A percentile compares a stretch with the other conserved stretches of the same genome.
Evolutionary conservation across 2,113 vertebrate genomes (phyloP).

Genomic region (Triplophysa rosa): DNA sequence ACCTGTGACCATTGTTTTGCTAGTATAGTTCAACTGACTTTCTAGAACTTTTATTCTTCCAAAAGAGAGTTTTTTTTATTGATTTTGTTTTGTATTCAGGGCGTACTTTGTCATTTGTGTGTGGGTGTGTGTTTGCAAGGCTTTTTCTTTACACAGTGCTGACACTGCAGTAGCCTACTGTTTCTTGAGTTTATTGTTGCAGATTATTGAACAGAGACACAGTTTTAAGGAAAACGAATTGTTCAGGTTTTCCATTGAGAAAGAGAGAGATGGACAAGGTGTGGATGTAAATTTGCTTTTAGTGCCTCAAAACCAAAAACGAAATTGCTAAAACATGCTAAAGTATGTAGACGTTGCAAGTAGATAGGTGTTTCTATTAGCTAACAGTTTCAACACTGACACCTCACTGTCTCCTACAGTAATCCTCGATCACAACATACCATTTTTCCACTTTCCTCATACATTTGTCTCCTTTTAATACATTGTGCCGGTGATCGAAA

Average conservation of each 20-base stretch:
- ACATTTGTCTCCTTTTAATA: constrained; percentile 15
- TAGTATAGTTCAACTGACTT: no score
- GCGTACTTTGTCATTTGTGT: neutral
- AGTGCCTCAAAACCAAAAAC: no score
- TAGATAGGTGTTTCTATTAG: constrained; percentile 1
- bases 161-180: neutral
- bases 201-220: constrained; percentile 12
- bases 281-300: no score
- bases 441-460: neutral
- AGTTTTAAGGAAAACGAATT: constrained; percentile 12
- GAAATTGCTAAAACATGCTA: neutral
- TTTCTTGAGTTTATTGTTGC: constrained; percentile 5
- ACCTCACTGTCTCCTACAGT: neutral
- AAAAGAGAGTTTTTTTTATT: neutral
- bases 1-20: no score
- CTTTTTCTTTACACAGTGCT: neutral
- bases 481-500: neutral
- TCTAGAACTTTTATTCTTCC: neutral
- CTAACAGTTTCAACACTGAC: neutral
- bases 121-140: neutral
- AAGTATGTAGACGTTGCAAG: neutral
- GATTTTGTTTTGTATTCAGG: neutral
- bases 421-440: neutral
- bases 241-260: neutral
- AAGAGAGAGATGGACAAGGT: neutral